Conservation (phyloP, 2,888 invertebrate genomes). For the Rhaphigaster nebulosa region DNA sequence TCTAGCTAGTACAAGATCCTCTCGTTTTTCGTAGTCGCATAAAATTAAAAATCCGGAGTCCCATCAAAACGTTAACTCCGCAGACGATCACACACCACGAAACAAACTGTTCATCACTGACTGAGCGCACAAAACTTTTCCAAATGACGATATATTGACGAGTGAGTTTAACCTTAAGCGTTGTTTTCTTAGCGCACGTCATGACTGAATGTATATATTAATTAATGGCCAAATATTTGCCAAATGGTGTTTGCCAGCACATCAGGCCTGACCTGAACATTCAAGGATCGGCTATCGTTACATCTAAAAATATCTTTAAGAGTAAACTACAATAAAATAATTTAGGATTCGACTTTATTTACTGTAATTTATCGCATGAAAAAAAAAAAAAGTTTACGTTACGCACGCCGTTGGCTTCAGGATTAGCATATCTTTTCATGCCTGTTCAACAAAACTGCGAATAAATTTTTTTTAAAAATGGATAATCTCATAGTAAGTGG, state of each 20-base stretch:
- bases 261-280: not conserved
- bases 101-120: not conserved
- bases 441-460: too few relatives aligned
- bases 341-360: not conserved
- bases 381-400: too few relatives aligned
- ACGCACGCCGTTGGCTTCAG: too few relatives aligned
- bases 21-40: not conserved
- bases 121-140: not conserved
- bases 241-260: not conserved
- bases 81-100: not conserved
- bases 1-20: not conserved
- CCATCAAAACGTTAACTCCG: not conserved
- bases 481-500: too few relatives aligned
- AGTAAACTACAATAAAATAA: not conserved
- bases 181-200: conserved; percentile 29
- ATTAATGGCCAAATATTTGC: conserved; percentile 19
- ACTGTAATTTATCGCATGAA: not conserved
- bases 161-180: conserved; percentile 3
- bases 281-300: not conserved
- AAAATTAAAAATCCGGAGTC: not conserved
- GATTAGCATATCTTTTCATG: too few relatives aligned
- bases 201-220: conserved; percentile 17
- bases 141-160: not conserved
- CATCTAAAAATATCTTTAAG: not conserved
- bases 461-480: too few relatives aligned